Evolutionary conservation across 2,888 invertebrate species (phyloP).

Genomic region (Abrostola triplasia): DNA sequence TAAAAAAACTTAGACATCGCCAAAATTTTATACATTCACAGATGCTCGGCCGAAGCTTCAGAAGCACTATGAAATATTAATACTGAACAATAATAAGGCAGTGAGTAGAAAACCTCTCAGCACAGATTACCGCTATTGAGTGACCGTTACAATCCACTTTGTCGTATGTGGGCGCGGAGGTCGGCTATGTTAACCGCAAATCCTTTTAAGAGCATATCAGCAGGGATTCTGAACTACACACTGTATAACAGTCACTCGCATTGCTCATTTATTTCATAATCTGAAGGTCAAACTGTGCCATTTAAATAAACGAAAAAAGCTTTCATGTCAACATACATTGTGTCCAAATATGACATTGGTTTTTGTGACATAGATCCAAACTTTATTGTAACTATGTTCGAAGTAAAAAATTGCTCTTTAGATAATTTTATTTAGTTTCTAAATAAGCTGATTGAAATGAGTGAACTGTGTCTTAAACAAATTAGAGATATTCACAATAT

Average conservation of each 20-base stretch:
- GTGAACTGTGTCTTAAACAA: too few relatives aligned
- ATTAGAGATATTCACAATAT: too few relatives aligned
- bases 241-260: constrained; percentile 8
- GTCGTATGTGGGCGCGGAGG: constrained; percentile 30
- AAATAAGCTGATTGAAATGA: too few relatives aligned
- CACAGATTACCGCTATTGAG: constrained; percentile 40
- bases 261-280: constrained; percentile 5
- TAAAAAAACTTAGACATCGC: too few relatives aligned
- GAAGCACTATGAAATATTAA: neutral
- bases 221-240: constrained; percentile 53
- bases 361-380: too few relatives aligned
- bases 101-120: constrained; percentile 49
- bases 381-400: too few relatives aligned
- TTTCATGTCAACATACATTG: too few relatives aligned
- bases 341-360: too few relatives aligned
- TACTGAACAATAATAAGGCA: constrained; percentile 18
- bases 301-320: neutral
- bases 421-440: too few relatives aligned
- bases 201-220: constrained; percentile 70
- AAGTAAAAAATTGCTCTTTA: too few relatives aligned
- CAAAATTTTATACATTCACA: too few relatives aligned
- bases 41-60: too few relatives aligned
- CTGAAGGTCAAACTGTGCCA: neutral
- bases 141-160: constrained; percentile 45
- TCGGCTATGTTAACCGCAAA: constrained; percentile 60